Evolutionary conservation across 2,888 invertebrate species (phyloP), one percentile per base, ranked within the genome.

Genomic region (Erebia aethiops): DNA sequence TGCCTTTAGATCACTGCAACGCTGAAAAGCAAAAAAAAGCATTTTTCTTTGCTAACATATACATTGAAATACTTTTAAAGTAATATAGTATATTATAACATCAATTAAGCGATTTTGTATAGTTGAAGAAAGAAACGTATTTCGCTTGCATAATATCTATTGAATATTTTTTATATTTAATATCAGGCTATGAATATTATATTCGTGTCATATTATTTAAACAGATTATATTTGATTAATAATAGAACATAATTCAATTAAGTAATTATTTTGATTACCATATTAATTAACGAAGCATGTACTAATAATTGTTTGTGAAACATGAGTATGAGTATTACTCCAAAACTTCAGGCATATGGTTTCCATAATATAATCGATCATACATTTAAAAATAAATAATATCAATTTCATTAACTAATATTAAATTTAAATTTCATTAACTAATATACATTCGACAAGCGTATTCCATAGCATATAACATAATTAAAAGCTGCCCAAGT

Each of bases 301-400:
- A 62, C 13, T 13, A 62, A 62, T 62, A 62, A 21, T 62, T 35
- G 35, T 35, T 62, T 62, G 62, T 62, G 62, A 62, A 49, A 62
- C 21, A 62, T n/a, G 7, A 16, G n/a, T 43, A 58, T 62, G 62
- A 62, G 62, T 62, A 62, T 62, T 62, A 49, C 14, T 13, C 21
- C 14, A 35, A 49, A 61, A 61, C 16, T 11, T 61, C 61, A 61
- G 61, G 46, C 18, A 61, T 61, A 61, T 61, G 61, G 43, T 46
- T 61, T 41, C 18, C 8, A 16, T 43, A 43, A 62, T 43, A 60
- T 10, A 62, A 49, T 21, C 35, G 43, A 16, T n/a, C 16, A 43
- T 16, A 43, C n/a, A 60, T 11, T n/a, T 41, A 16, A 60, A 41
- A 41, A 60, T 9, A 58, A 58, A 26, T 58, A 58, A 57, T 57